These are phyloP conservation scores for Branchinecta sandiegonensis DNA, from an alignment of 2,888 invertebrate species.

Conservation along the genomic window DNA sequence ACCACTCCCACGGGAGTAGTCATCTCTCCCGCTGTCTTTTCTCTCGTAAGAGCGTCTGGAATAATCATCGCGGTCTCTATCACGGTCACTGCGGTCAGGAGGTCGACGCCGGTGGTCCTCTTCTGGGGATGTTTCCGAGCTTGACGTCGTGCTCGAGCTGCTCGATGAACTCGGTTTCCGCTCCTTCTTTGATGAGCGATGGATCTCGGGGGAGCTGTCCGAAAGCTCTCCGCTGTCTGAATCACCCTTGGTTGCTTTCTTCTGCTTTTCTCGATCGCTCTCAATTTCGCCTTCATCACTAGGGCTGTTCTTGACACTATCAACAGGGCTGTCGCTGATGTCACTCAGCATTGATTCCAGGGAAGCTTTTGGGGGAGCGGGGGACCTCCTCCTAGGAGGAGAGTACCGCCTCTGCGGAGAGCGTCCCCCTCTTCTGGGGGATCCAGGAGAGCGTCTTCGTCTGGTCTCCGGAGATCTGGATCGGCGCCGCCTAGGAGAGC, in stretches of 20 bases:
- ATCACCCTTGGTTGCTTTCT: conserved; percentile 1
- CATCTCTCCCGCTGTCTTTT: not conserved
- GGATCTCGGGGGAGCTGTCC: not conserved
- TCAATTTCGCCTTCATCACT: conserved; percentile 7
- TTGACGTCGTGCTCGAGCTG: not conserved
- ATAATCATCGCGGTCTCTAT: conserved; percentile 1
- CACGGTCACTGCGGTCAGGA: conserved; percentile 5
- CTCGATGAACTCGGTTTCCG: not conserved
- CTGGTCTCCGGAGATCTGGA: too few relatives aligned
- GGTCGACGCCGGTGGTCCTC: not conserved
- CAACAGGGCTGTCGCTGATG: conserved; percentile 4
- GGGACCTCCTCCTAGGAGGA: not conserved
- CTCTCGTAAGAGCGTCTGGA: conserved; percentile 12
- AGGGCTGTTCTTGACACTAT: not conserved
- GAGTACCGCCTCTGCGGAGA: too few relatives aligned
- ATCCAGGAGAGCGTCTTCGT: too few relatives aligned
- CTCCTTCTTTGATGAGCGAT: not conserved
- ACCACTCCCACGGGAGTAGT: not conserved
- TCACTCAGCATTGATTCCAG: conserved; percentile 11
- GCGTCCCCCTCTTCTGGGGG: too few relatives aligned
- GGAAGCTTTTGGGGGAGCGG: not conserved
- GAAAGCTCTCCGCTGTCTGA: not conserved
- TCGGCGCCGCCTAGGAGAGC: too few relatives aligned
- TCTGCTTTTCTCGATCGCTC: not conserved
- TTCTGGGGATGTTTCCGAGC: not conserved